Percentiles rank a stretch among this genome's conserved stretches.
Evolutionary conservation across 1,140 invertebrate genomes (phyloP).

Genomic region (Drosophila gunungcola): DNA sequence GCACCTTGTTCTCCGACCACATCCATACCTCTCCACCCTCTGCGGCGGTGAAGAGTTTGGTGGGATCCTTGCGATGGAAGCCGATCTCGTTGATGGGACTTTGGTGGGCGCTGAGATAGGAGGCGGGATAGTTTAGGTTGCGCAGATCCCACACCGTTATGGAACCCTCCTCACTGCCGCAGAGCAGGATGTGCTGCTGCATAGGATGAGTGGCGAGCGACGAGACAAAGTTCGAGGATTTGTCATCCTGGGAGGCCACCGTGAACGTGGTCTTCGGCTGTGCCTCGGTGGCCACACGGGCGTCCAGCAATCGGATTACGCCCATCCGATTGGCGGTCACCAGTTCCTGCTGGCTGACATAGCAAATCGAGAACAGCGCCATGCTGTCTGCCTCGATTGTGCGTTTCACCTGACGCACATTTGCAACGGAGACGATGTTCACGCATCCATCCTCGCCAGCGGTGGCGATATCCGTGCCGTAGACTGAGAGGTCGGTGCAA

Average conservation of each 20-base stretch:
- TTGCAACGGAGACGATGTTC: conserved; percentile 61
- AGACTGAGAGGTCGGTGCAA: conserved; percentile 89
- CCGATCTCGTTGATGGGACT: conserved; percentile 92
- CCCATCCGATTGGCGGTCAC: conserved; percentile 93
- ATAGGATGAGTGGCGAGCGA: conserved; percentile 93
- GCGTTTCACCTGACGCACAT: conserved; percentile 62
- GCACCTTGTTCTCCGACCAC: conserved; percentile 88
- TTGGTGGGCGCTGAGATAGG: conserved; percentile 91
- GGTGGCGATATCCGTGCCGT: conserved; percentile 90
- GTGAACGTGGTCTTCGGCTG: conserved; percentile 88
- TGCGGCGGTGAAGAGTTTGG: conserved; percentile 93
- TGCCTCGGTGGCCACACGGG: conserved; percentile 87
- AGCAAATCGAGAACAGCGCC: conserved; percentile 90
- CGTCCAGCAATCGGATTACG: conserved; percentile 95
- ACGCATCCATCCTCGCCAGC: conserved; percentile 92
- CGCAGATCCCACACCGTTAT: conserved; percentile 95
- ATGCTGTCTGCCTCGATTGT: conserved; percentile 90
- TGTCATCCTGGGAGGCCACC: conserved; percentile 88
- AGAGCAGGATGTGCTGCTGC: conserved; percentile 91
- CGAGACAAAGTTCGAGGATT: conserved; percentile 88
- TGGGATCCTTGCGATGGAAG: conserved; percentile 93
- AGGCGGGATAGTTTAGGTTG: conserved; percentile 92
- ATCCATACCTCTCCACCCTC: conserved; percentile 93
- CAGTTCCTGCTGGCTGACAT: conserved; percentile 91
- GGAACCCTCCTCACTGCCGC: conserved; percentile 92